Evolutionary conservation across 2,888 invertebrate species (phyloP), one percentile per base, ranked within the genome.

Genomic region (Portevinia maculata): DNA sequence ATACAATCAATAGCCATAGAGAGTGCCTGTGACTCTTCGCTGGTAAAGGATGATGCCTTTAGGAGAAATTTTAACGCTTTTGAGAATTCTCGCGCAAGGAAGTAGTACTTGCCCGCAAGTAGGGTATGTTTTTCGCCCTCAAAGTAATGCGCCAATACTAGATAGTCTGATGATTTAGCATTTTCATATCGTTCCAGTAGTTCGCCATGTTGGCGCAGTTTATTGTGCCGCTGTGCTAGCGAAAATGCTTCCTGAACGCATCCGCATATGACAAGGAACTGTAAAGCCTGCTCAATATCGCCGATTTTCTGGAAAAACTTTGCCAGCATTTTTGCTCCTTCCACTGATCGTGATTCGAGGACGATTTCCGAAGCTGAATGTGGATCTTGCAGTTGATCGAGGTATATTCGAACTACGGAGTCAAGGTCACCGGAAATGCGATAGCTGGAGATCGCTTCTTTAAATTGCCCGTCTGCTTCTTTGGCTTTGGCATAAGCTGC

Each of bases 161-260:
- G 93, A 87, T 97, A 98, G 89, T 99, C 97, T 84, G 96, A 95
- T 0, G 94, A 93, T 83, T 96, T 94, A 0, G 95, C 95, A 88
- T 96, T 96, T 79, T 90, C 91, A 83, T 93, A 93, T 0, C 94
- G 93, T 84, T 93, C 92, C 46, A 99, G 92, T n/a, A 99, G 96
- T 86, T 98, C 97, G 0, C 99, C 99, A 89, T 98, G 99, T 46
- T 97, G 92, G 85, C 97, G 95, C 90, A 99, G 94, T 88, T 98
- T 97, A 3, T 96, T 96, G 87, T 97, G 96, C 86, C 96, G 95
- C 87, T 97, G 95, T 0, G 99, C 99, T 70, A 99, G 90, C 85
- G 97, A 96, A 87, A 98, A 98, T 0, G 99, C 99, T 89, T 99
- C 99, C 85, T 98, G 97, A 84, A 96, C 95, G 90, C 99, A 99